Conservation (phyloP, 1,140 invertebrate species). For the Lycorma delicatula region DNA sequence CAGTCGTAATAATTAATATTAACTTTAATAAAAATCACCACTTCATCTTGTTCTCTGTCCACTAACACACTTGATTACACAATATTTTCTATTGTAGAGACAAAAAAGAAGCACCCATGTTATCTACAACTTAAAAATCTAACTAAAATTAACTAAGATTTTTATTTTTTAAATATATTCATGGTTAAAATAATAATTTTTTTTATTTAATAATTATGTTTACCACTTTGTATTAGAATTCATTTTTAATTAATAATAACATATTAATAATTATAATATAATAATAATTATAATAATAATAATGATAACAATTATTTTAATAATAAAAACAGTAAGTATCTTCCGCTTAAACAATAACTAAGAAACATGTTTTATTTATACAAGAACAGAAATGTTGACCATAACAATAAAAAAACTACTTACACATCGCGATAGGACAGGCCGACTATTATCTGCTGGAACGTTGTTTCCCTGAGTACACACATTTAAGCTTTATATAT, state of each 20-base stretch:
- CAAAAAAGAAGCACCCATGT: neutral
- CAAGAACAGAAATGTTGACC: too few species aligned
- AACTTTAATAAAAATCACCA: neutral
- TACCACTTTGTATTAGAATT: neutral
- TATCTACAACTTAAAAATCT: constrained; percentile 4
- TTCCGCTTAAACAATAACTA: too few species aligned
- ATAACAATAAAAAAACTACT: too few species aligned
- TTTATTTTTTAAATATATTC: neutral
- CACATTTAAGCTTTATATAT: too few species aligned
- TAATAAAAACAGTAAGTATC: too few species aligned
- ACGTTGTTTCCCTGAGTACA: too few species aligned
- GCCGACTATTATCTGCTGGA: too few species aligned
- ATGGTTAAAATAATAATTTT: neutral
- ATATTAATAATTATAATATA: neutral
- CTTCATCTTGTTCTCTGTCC: neutral
- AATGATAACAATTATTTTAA: too few species aligned
- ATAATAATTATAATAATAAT: neutral
- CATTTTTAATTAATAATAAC: neutral
- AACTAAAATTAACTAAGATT: neutral
- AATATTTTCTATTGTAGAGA: neutral
- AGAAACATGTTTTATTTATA: too few species aligned
- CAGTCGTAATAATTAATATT: neutral
- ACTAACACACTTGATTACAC: neutral
- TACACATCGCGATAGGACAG: too few species aligned
- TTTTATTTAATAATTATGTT: neutral